Evolutionary conservation across 2,888 invertebrate species (phyloP).

Genomic region (Parasteatoda lunata): DNA sequence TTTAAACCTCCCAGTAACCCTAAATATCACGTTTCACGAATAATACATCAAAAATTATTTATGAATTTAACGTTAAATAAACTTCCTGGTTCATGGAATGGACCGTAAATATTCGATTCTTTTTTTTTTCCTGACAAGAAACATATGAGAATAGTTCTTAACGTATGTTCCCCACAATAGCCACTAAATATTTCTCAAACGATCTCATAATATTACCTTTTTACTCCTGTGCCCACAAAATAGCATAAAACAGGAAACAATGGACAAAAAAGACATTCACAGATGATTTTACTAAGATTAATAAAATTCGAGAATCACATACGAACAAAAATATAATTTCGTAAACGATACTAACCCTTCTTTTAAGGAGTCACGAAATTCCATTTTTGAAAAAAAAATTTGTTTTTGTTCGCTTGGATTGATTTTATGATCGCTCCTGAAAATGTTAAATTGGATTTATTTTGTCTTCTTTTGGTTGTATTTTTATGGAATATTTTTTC

Average conservation of each 20-base stretch:
- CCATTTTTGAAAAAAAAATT: too few relatives aligned
- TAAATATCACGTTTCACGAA: background rate
- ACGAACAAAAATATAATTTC: too few relatives aligned
- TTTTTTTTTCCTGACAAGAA: background rate
- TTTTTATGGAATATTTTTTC: too few relatives aligned
- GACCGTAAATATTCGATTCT: conserved; percentile 5
- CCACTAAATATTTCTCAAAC: conserved; percentile 57
- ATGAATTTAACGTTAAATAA: background rate
- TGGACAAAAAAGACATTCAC: conserved; percentile 32
- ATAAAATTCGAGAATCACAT: conserved; percentile 29
- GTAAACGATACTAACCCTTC: too few relatives aligned
- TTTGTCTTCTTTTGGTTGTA: too few relatives aligned
- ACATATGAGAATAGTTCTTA: background rate
- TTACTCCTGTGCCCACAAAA: conserved; percentile 44
- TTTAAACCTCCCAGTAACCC: background rate
- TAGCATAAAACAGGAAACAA: conserved; percentile 49
- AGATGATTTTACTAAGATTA: conserved; percentile 40
- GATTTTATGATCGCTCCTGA: too few relatives aligned
- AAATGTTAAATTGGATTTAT: too few relatives aligned
- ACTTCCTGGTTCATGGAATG: conserved; percentile 1
- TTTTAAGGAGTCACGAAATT: too few relatives aligned
- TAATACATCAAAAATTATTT: background rate
- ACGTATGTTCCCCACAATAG: conserved; percentile 43
- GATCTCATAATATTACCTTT: conserved; percentile 42
- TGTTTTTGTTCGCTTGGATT: too few relatives aligned